Evolutionary conservation across 1,140 invertebrate species (phyloP).

Genomic region (Ctenoplectra terminalis): DNA sequence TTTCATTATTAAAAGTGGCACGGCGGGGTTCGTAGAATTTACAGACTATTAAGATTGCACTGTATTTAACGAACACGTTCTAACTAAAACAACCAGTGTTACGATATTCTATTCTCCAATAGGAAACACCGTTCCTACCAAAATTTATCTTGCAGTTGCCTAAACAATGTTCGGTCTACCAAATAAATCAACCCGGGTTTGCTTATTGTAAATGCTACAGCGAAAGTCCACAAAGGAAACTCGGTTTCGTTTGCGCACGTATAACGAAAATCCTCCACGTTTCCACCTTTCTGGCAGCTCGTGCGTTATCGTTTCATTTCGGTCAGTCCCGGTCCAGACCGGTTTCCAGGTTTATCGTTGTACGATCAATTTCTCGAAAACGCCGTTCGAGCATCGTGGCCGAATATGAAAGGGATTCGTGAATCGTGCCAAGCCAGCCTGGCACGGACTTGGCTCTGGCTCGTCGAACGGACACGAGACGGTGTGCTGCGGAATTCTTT

Average conservation of each 20-base stretch:
- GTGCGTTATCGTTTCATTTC: background rate
- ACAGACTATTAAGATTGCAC: background rate
- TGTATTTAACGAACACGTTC: background rate
- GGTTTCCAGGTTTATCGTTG: conserved; percentile 24
- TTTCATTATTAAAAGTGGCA: background rate
- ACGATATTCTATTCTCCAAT: background rate
- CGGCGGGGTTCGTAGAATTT: no score
- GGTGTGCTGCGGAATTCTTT: conserved; percentile 50
- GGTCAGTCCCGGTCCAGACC: background rate
- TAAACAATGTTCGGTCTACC: background rate
- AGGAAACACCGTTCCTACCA: background rate
- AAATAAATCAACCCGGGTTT: background rate
- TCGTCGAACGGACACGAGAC: conserved; percentile 12
- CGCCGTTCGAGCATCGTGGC: conserved; percentile 45
- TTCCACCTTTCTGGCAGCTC: background rate
- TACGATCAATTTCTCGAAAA: conserved; percentile 55
- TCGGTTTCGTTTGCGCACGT: background rate
- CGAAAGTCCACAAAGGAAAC: background rate
- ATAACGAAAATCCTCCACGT: background rate
- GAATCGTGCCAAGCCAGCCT: conserved; percentile 36
- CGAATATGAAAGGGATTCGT: conserved; percentile 57
- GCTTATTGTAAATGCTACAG: background rate
- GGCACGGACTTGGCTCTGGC: conserved; percentile 15
- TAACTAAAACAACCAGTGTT: background rate
- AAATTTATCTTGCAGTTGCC: background rate